phyloP scores from a whole-genome alignment of 1,140 invertebrate genomes.

The Xylocopa sonorina region DNA sequence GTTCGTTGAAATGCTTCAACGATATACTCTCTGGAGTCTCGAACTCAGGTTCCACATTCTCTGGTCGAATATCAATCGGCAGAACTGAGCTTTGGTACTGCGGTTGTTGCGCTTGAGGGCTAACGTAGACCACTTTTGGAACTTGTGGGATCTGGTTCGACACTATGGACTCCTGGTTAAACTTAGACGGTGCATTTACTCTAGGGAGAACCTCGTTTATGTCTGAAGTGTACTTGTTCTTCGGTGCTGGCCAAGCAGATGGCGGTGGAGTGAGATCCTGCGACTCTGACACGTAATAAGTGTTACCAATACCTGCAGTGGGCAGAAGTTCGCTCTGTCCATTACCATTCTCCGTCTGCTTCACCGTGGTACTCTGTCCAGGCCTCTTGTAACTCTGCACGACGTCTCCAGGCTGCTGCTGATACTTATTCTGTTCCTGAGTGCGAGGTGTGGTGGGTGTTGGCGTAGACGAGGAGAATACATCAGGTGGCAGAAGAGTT shows the following conservation, averaged over 20 bases:
- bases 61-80: slow-evolving; percentile 71
- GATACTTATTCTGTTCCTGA: slow-evolving; percentile 62
- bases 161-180: slow-evolving; percentile 57
- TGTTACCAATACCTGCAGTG: slow-evolving; percentile 28
- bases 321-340: slow-evolving; percentile 5
- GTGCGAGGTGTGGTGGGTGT: slow-evolving; percentile 46
- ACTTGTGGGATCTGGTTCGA: slow-evolving; percentile 52
- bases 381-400: slow-evolving; percentile 28
- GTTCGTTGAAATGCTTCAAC: slow-evolving; percentile 70
- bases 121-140: slow-evolving; percentile 65
- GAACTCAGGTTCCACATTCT: slow-evolving; percentile 68
- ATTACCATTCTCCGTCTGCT: background rate
- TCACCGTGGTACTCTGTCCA: background rate
- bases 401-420: background rate
- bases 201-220: slow-evolving; percentile 78
- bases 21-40: slow-evolving; percentile 79
- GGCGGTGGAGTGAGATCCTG: slow-evolving; percentile 66
- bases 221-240: slow-evolving; percentile 71
- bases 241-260: slow-evolving; percentile 63
- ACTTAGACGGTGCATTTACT: slow-evolving; percentile 71
- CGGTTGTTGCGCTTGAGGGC: slow-evolving; percentile 60
- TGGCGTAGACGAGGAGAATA: slow-evolving; percentile 54
- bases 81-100: slow-evolving; percentile 71
- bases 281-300: slow-evolving; percentile 75
- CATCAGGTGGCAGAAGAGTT: slow-evolving; percentile 67